Percentiles rank a stretch among this genome's conserved stretches.
phyloP scores from a whole-genome alignment of 2,113 vertebrate species.

The Castor canadensis region DNA sequence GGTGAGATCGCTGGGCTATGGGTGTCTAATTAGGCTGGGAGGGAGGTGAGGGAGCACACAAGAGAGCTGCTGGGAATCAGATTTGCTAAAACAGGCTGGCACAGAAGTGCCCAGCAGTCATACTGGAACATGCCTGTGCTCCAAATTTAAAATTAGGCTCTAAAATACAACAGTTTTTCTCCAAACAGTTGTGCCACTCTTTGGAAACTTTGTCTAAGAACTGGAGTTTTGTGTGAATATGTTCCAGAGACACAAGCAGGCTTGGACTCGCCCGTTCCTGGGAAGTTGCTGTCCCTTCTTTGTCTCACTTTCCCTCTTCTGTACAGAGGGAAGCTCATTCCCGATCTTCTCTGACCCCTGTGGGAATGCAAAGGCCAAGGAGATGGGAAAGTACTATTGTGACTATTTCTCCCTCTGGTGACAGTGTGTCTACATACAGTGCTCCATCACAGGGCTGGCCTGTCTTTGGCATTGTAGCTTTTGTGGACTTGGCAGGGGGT shows the following conservation, averaged over 20 bases:
- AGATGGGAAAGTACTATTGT: neutral
- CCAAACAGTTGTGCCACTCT: neutral
- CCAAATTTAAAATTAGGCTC: neutral
- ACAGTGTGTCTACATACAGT: neutral
- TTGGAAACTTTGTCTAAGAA: neutral
- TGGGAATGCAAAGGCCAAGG: neutral
- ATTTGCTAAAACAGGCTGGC: neutral
- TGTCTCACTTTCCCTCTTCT: constrained; percentile 9
- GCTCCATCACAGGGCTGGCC: neutral
- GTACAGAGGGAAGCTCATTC: neutral
- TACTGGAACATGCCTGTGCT: neutral
- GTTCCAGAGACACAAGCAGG: neutral
- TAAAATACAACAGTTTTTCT: neutral
- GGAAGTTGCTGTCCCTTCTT: neutral
- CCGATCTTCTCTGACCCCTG: neutral
- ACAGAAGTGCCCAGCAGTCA: neutral
- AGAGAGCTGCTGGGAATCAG: neutral
- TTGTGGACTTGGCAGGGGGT: constrained; percentile 63
- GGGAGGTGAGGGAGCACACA: neutral
- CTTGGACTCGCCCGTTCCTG: neutral
- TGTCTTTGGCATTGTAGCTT: constrained; percentile 35
- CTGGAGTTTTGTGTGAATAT: neutral
- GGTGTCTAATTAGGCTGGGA: neutral
- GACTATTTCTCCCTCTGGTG: neutral
- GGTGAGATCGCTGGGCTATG: neutral